Conservation (phyloP, 2,113 vertebrate genomes). For the Monopterus albus region DNA sequence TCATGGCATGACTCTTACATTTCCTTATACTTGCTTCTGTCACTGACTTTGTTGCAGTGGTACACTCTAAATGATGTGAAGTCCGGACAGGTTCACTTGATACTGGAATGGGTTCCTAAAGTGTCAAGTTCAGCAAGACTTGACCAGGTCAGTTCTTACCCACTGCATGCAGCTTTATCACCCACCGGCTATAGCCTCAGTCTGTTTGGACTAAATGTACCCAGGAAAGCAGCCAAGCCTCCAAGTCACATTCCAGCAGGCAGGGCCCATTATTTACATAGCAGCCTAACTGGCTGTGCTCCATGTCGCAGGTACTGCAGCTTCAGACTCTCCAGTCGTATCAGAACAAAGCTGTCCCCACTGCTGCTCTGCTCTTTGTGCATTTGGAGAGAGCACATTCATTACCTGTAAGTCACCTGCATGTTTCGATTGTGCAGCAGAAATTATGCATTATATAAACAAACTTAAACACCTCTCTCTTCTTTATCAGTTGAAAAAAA, state of each 20-base stretch:
- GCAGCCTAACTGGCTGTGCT: constrained; percentile 1
- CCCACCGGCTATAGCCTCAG: background rate
- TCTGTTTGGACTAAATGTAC: background rate
- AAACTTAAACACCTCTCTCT: background rate
- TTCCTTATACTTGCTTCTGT: background rate
- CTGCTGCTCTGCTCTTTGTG: constrained; percentile 87
- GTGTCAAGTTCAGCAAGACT: constrained; percentile 77
- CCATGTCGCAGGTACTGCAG: constrained; percentile 81
- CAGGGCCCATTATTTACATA: background rate
- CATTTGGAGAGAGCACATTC: constrained; percentile 84
- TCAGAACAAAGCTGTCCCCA: constrained; percentile 84
- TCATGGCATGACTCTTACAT: background rate
- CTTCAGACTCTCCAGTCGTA: constrained; percentile 84
- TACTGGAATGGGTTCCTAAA: constrained; percentile 86
- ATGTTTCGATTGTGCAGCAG: background rate
- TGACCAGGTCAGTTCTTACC: constrained; percentile 82
- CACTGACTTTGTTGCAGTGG: constrained; percentile 82
- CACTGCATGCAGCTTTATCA: background rate
- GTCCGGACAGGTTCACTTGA: constrained; percentile 87
- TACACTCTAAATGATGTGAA: constrained; percentile 88
- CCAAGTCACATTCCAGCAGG: constrained; percentile 4
- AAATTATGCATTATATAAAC: background rate
- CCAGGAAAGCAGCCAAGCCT: background rate
- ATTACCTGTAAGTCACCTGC: constrained; percentile 83
- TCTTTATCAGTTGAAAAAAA: constrained; percentile 85